Conservation (phyloP, 2,797 vertebrate species). For the Gymnothorax javanicus region DNA sequence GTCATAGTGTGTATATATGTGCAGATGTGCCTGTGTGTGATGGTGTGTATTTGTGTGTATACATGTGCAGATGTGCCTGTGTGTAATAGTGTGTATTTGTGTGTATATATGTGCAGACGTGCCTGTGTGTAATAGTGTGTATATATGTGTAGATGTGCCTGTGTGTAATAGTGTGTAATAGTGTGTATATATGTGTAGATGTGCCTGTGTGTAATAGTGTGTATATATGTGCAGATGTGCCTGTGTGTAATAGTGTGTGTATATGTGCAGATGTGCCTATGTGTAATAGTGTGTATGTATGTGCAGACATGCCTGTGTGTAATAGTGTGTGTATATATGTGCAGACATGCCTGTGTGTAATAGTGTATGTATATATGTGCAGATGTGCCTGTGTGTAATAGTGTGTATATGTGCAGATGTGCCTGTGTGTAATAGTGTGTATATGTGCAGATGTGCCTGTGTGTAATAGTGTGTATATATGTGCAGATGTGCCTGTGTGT, state of each 20-base stretch:
- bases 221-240: conserved; percentile 65
- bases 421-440: background rate
- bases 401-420: conserved; percentile 64
- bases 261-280: conserved; percentile 68
- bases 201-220: conserved; percentile 40
- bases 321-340: conserved; percentile 32
- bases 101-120: conserved; percentile 64
- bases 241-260: background rate
- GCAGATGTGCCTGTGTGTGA: too few species aligned
- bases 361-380: conserved; percentile 35
- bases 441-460: conserved; percentile 68
- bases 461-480: conserved; percentile 24
- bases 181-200: conserved; percentile 60
- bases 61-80: conserved; percentile 68
- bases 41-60: background rate
- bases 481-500: conserved; percentile 66
- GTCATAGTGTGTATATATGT: too few species aligned
- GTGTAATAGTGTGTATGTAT: conserved; percentile 24
- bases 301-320: conserved; percentile 66
- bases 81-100: too few species aligned
- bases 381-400: conserved; percentile 64
- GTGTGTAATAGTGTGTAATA: too few species aligned
- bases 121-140: background rate
- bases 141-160: conserved; percentile 67
- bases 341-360: conserved; percentile 64